Base-by-base conservation (phyloP, 1,140 invertebrate species). In the Camponotus vicinus region DNA sequence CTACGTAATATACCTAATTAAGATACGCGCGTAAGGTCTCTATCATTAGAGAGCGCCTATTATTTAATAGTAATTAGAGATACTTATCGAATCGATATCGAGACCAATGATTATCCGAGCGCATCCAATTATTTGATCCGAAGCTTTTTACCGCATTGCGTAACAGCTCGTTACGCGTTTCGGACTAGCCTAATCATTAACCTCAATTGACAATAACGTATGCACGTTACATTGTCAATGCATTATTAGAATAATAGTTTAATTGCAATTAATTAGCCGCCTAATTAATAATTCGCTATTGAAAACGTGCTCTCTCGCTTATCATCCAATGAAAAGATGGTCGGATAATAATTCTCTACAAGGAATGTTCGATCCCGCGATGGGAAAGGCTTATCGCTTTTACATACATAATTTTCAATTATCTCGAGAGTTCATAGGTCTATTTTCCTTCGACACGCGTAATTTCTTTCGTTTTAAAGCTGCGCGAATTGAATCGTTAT, bases 51-150 rank as follows among this genome's bases (percentile, higher is more conserved):
- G 55, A 27, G 42, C 13, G 27, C 18, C 69, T 75, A 83, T 83
- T 83, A 83, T 83, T 75, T 69, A 63, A 83, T 73, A 73, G 79
- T 83, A 75, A 83, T 83, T 83, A 83, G 69, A 75, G 79, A 73
- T 83, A 71, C 79, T 83, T 83, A 83, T 83, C 79, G 69, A 49
- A 34, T 42, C 79, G 69, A 75, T 83, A 83, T 55, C 79, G 79
- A 37, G 69, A 83, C 40, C 79, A 83, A 83, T 73, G 69, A 83
- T 83, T 75, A 83, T 63, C 79, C 79, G 69, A 75, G 79, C 69
- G 57, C 79, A 52, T 83, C 79, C 69, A 83, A 83, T 83, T 83
- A 83, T 83, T 83, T 49, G 40, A 83, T 61, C 69, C 40, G 55
- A 11, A 13, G 55, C 34, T 83, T 83, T 83, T 83, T 80, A 80